Conservation (phyloP, 2,888 invertebrate species). For the Halocaridina rubra region DNA sequence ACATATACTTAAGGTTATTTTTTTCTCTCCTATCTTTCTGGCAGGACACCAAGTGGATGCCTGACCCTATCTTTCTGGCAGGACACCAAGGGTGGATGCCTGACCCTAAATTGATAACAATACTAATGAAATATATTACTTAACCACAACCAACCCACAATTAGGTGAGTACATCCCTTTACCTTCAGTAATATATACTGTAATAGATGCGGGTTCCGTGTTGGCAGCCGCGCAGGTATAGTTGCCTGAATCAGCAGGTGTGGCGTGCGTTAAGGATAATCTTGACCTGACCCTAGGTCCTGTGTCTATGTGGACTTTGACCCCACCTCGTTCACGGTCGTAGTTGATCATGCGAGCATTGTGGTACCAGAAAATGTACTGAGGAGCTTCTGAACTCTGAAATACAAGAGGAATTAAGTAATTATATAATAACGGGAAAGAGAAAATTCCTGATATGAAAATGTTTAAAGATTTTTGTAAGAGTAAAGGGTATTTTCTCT, state of each 20-base stretch:
- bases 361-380: slow-evolving; percentile 45
- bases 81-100: slow-evolving; percentile 28
- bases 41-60: neutral
- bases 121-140: neutral
- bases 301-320: slow-evolving; percentile 83
- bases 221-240: slow-evolving; percentile 74
- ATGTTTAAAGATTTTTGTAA: too few relatives aligned
- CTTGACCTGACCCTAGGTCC: slow-evolving; percentile 81
- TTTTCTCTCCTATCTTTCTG: neutral
- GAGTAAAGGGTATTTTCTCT: too few relatives aligned
- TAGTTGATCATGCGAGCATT: slow-evolving; percentile 47
- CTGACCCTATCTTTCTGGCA: slow-evolving; percentile 7
- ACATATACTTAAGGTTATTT: neutral
- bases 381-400: neutral
- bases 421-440: neutral
- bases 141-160: neutral
- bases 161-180: slow-evolving; percentile 69
- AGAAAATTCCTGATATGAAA: neutral
- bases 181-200: slow-evolving; percentile 92
- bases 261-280: slow-evolving; percentile 84
- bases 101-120: slow-evolving; percentile 25
- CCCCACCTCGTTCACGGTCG: slow-evolving; percentile 30
- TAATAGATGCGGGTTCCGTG: slow-evolving; percentile 88
- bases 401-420: neutral
- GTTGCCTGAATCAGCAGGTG: slow-evolving; percentile 87